Evolutionary conservation across 2,888 invertebrate genomes (phyloP), one percentile per base, ranked within the genome.

Genomic region (Eilema griseolum): DNA sequence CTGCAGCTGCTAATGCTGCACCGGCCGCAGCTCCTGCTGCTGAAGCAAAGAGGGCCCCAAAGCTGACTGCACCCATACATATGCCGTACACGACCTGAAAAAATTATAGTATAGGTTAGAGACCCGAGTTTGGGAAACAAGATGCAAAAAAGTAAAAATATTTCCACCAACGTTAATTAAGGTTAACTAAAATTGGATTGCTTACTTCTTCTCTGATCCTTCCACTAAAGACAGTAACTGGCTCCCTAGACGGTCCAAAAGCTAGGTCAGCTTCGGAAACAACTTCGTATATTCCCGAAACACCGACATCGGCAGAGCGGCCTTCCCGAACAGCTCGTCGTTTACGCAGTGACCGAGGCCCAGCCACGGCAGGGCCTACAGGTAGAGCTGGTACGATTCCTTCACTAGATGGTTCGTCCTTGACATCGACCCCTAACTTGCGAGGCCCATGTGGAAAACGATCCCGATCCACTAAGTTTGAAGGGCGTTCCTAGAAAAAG

Each of bases 181-280:
- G 11, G 10, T 57, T 23, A 24, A 16, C 16, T 16, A 28, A 4
- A n/a, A 33, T 8, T 24, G 1, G 1, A 4, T 57, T 3, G 8
- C 74, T 81, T 79, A 94, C 95, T 93, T 98, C 98, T 89, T 98
- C 98, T 64, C 97, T 96, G 86, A 98, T 98, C 86, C 98, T 96
- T 67, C 98, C 98, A 91, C 98, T 98, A 90, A 98, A 98, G 0
- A 98, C 98, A 4, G 98, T 98, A 1, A 98, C 98, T 0, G 98
- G 97, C 89, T 98, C 98, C 81, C 96, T 96, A 83, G 98, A 97
- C 0, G 98, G 98, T 81, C 98, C 98, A 90, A 99, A 99, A 56
- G 98, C 98, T 59, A 99, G 93, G 90, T 99, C 99, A 1, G 98
- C 98, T 90, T 98, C 98, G 5, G 98, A 98, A 71, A 99, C 98